phyloP scores from a whole-genome alignment of 2,797 vertebrate species.

The Paguma larvata region DNA sequence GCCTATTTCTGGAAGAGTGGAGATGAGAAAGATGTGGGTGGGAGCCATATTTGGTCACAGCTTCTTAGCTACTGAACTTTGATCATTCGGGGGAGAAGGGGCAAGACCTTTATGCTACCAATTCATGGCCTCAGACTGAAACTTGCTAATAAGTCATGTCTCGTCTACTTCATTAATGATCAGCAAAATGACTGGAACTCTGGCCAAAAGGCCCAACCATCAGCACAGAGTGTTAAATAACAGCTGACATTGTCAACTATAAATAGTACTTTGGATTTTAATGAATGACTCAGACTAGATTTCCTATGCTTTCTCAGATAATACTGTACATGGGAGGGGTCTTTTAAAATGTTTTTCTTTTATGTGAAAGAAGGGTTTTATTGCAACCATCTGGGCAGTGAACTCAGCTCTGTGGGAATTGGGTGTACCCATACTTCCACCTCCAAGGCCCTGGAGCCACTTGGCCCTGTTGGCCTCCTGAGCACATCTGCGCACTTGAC shows the following conservation, averaged over 20 bases:
- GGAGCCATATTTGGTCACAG: slow-evolving; percentile 18
- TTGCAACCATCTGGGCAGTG: slow-evolving; percentile 60
- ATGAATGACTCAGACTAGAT: slow-evolving; percentile 69
- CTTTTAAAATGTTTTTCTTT: slow-evolving; percentile 42
- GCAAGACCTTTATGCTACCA: neutral
- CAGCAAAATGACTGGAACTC: slow-evolving; percentile 64
- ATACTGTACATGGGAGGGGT: neutral
- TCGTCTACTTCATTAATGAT: slow-evolving; percentile 49
- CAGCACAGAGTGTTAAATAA: slow-evolving; percentile 55
- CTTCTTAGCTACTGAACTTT: slow-evolving; percentile 34
- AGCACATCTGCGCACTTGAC: neutral
- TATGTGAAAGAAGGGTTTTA: slow-evolving; percentile 62
- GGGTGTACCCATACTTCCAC: neutral
- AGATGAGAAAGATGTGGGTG: slow-evolving; percentile 53
- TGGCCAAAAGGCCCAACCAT: slow-evolving; percentile 55
- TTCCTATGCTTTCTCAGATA: slow-evolving; percentile 65
- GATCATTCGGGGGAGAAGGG: neutral
- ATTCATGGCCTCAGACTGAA: slow-evolving; percentile 38
- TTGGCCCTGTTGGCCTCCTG: neutral
- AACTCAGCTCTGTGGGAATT: slow-evolving; percentile 30
- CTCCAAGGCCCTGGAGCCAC: neutral
- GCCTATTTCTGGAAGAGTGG: slow-evolving; percentile 39
- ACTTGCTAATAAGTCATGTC: slow-evolving; percentile 54
- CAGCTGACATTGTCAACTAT: slow-evolving; percentile 65
- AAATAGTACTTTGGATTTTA: slow-evolving; percentile 78